Conservation (phyloP, 1,140 invertebrate genomes). For the Drosophila azteca region DNA sequence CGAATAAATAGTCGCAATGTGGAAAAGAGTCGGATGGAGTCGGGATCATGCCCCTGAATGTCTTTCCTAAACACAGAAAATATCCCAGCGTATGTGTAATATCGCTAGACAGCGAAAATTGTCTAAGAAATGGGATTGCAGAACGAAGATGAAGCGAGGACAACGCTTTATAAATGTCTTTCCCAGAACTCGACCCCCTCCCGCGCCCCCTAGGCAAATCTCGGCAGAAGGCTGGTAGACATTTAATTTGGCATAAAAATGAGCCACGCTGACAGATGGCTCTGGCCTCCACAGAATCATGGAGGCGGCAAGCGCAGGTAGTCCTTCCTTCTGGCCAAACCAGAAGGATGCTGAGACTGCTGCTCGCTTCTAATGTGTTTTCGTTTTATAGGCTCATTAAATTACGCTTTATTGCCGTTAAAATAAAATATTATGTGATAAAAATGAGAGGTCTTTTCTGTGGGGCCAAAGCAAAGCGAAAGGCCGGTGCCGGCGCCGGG, state of each 20-base stretch:
- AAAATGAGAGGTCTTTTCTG: constrained; percentile 51
- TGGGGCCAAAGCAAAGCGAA: constrained; percentile 31
- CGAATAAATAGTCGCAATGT: constrained; percentile 65
- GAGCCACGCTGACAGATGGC: constrained; percentile 72
- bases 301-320: constrained; percentile 31
- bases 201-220: constrained; percentile 43
- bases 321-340: constrained; percentile 7
- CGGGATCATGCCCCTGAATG: constrained; percentile 24
- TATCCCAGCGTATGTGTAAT: constrained; percentile 71
- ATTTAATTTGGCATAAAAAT: constrained; percentile 79
- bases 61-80: constrained; percentile 32
- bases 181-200: constrained; percentile 1
- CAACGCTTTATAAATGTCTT: constrained; percentile 57
- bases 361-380: constrained; percentile 66
- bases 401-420: constrained; percentile 82
- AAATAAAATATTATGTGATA: constrained; percentile 83
- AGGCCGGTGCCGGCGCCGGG: constrained; percentile 31
- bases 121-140: constrained; percentile 39
- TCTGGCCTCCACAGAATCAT: neutral
- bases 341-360: constrained; percentile 9
- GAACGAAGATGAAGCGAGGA: constrained; percentile 19
- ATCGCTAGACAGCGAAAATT: constrained; percentile 50
- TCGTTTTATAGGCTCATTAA: constrained; percentile 82
- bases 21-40: constrained; percentile 7
- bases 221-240: constrained; percentile 53